Base-by-base conservation (phyloP, 2,888 invertebrate species). In the Pseudanteris insignis region DNA sequence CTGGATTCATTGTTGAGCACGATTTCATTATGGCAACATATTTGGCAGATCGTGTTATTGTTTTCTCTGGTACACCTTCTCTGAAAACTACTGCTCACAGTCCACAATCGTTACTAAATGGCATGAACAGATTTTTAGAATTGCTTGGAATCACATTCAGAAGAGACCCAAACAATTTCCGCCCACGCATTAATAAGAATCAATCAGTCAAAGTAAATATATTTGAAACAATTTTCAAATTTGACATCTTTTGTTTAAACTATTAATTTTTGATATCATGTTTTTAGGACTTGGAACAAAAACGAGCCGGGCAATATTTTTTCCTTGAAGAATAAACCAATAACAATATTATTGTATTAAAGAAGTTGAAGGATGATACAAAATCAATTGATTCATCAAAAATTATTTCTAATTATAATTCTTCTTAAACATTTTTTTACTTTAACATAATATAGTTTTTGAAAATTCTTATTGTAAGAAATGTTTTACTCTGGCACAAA, bases 1-100 rank as follows among this genome's bases (percentile, higher is more conserved):
- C 99, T 4, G 99, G 98, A 7, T 99, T 99, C 80, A 92, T 99
- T 9, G 99, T 99, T 1, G 99, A 99, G 88, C 99, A 99, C 89
- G 63, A 63, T 63, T 99, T 99, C 81, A 99, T 99, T 67, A 99
- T 99, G 99, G 98, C 98, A 9, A 99, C 99, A 0, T 99, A 99
- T 81, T 85, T 96, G 63, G 96, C 98, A 0, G 99, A 99, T 81
- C 88, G 98, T 30, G 99, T 99, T 2, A 96, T 99, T 67, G 98
- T 99, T 37, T 97, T 99, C 80, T 98, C 98, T 76, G 99, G 99
- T 36, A 83, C 83, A 30, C 98, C 99, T 0, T 96, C 97, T 0
- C 86, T 96, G 1, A 81, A 88, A 57, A 94, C 98, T 1, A 86
- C 86, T 0, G 99, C 99, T 1, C 93, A 94, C 76, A 86, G 91